Percentiles rank a stretch among this genome's conserved stretches.
These are phyloP conservation scores for Cyprinella venusta DNA, from an alignment of 2,797 vertebrate genomes.

Conservation along the genomic window DNA sequence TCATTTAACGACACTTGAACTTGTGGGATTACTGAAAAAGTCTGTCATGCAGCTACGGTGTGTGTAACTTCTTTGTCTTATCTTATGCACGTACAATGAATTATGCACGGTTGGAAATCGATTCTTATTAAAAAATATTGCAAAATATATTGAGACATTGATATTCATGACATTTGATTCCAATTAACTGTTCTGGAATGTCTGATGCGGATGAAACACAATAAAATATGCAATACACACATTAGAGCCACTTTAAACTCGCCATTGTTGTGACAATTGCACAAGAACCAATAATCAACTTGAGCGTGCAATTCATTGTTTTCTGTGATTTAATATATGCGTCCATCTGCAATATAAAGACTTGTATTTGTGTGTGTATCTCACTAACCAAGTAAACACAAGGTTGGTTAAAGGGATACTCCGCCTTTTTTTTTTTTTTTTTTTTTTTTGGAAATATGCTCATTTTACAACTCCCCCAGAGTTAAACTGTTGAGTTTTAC, in stretches of 20 bases:
- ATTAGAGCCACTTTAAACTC: neutral
- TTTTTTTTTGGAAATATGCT: too few species aligned
- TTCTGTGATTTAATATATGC: too few species aligned
- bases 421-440: too few species aligned
- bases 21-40: neutral
- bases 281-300: too few species aligned
- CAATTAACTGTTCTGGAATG: neutral
- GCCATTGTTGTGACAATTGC: too few species aligned
- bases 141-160: neutral
- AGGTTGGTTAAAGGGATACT: neutral
- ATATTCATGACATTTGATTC: neutral
- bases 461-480: too few species aligned
- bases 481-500: too few species aligned
- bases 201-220: neutral
- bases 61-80: neutral
- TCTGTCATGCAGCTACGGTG: neutral
- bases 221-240: neutral
- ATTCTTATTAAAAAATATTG: neutral
- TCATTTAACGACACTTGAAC: neutral
- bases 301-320: neutral
- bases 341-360: neutral
- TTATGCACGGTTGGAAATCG: neutral
- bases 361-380: neutral
- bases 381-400: neutral
- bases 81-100: neutral